Evolutionary conservation across 2,888 invertebrate genomes (phyloP).

Genomic region (Conistra vaccinii): DNA sequence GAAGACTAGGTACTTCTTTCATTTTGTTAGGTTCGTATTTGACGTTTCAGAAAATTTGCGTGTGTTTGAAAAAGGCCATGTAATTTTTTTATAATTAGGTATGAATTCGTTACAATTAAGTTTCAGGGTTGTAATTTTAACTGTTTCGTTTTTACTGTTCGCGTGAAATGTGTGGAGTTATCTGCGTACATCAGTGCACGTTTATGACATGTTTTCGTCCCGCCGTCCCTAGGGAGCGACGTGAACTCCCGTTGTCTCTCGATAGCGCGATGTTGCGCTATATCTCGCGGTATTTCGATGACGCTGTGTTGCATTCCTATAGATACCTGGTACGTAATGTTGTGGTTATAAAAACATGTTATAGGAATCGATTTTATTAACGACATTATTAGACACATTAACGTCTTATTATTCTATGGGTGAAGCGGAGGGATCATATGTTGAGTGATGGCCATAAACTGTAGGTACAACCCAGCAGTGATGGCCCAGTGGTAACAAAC

Average conservation of each 20-base stretch:
- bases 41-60: neutral
- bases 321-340: neutral
- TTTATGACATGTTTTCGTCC: slow-evolving; percentile 43
- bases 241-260: slow-evolving; percentile 19
- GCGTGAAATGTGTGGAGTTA: slow-evolving; percentile 35
- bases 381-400: too few species aligned
- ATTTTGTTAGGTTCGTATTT: slow-evolving; percentile 11
- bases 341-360: neutral
- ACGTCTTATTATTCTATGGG: too few species aligned
- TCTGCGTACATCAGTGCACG: slow-evolving; percentile 21
- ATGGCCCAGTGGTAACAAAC: too few species aligned
- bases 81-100: neutral
- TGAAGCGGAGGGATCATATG: neutral
- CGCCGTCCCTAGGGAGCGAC: slow-evolving; percentile 25
- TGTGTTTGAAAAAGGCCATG: neutral
- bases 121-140: slow-evolving; percentile 18
- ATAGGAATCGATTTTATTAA: neutral
- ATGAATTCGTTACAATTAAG: slow-evolving; percentile 26
- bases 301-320: neutral
- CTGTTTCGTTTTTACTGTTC: slow-evolving; percentile 35
- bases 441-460: too few species aligned
- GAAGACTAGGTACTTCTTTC: neutral
- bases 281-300: neutral
- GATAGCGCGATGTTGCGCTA: neutral
- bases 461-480: too few species aligned